Percentiles rank a stretch among this genome's conserved stretches.
Conservation (phyloP, 2,888 invertebrate species). For the Mechanitis mazaeus region DNA sequence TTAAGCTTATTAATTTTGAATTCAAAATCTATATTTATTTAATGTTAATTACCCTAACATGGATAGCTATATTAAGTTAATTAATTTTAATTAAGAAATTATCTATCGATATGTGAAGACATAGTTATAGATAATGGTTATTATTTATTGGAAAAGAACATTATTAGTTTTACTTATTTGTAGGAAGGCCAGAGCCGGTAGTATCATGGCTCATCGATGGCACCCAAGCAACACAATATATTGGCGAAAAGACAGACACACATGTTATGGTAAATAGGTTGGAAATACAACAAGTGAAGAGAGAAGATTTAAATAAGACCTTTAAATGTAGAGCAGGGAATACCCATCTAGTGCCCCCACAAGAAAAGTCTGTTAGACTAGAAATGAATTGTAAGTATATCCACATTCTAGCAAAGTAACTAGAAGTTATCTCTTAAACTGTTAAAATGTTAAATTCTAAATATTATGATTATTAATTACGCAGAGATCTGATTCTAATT, state of each 20-base stretch:
- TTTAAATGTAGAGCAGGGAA: constrained; percentile 92
- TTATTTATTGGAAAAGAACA: background rate
- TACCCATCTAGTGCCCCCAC: constrained; percentile 89
- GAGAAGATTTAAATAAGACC: constrained; percentile 88
- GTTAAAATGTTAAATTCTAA: too few species aligned
- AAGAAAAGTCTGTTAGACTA: constrained; percentile 86
- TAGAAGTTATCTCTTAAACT: too few species aligned
- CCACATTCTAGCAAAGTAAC: too few species aligned
- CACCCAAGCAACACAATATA: constrained; percentile 81
- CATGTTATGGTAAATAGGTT: constrained; percentile 88
- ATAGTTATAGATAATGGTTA: too few species aligned
- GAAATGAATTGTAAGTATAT: constrained; percentile 87
- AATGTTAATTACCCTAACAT: too few species aligned
- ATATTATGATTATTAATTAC: too few species aligned
- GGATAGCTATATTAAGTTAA: too few species aligned
- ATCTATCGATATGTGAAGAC: too few species aligned
- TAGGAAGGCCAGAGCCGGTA: constrained; percentile 88
- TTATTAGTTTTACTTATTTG: background rate
- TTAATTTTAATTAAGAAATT: too few species aligned
- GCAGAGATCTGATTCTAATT: too few species aligned
- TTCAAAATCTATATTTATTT: too few species aligned
- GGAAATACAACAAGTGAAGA: constrained; percentile 82
- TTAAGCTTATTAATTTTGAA: too few species aligned
- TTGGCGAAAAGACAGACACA: constrained; percentile 81
- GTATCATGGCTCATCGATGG: constrained; percentile 89